Base-by-base conservation (phyloP, 2,113 vertebrate genomes). In the Galbula dea region DNA sequence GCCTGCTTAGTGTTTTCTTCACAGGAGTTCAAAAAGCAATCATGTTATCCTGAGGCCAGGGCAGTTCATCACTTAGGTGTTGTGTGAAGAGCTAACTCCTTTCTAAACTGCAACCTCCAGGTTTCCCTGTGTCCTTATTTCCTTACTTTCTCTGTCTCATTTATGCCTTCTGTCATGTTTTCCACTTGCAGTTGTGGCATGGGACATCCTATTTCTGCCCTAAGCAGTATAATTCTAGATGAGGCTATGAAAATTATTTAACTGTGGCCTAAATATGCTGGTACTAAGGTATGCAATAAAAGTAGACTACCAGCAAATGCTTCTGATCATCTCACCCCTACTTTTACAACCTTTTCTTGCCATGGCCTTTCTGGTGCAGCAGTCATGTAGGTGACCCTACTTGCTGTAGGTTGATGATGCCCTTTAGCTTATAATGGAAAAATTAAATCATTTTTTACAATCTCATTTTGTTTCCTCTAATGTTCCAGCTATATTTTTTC, bases 1-100 rank as follows among this genome's bases (percentile, higher is more conserved):
- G 49, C 37, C 9, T 63, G 2, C 12, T 83, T 45, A 39, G n/a
- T 93, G 66, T 41, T 83, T 82, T 62, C 54, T 68, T 57, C 61
- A 57, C 49, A 1, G 17, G 55, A 15, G 21, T 41, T 90, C 72
- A 32, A 36, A 49, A 78, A 54, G 29, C 32, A 39, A 34, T 32
- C 11, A 2, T 0, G 0, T 24, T 68, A 1, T 37, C 9, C 26
- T n/a, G 49, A 23, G 55, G 37, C n/a, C 66, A 37, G 48, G 59
- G 29, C 36, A 45, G 36, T 45, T 57, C 8, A 8, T 30, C 26
- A 11, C 46, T 36, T 54, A 13, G 6, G 14, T 41, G 3, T 39
- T 34, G 26, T 48, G 15, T 27, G 9, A 27, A 59, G 43, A 41
- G 29, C 27, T 23, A 34, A 34, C 21, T 66, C 9, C 54, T 30